Evolutionary conservation across 2,888 invertebrate genomes (phyloP).

Genomic region (Tholera decimalis): DNA sequence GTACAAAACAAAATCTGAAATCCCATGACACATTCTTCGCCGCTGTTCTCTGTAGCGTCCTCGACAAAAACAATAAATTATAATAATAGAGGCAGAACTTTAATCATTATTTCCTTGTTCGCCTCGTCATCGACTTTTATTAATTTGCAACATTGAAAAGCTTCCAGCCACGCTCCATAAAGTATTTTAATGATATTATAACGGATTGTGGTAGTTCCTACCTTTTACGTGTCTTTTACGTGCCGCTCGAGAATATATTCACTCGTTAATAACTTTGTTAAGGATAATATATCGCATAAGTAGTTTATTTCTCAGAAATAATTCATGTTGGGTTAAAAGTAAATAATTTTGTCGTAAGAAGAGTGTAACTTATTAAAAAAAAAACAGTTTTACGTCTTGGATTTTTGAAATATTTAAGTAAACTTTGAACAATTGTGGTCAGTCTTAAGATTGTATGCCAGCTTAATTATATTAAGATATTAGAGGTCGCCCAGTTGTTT

Average conservation of each 20-base stretch:
- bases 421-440: no score
- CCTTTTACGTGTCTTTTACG: conserved; percentile 20
- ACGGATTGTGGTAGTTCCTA: conserved; percentile 30
- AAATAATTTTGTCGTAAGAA: conserved; percentile 11
- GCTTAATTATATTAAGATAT: no score
- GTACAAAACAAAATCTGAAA: neutral
- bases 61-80: conserved; percentile 46
- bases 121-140: conserved; percentile 56
- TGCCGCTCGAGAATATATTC: conserved; percentile 19
- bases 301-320: conserved; percentile 36
- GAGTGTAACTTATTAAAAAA: conserved; percentile 9
- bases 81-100: conserved; percentile 29
- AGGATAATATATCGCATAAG: conserved; percentile 22
- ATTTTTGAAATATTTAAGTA: neutral
- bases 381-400: neutral
- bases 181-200: conserved; percentile 41
- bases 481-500: no score
- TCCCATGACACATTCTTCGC: conserved; percentile 6
- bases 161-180: conserved; percentile 54
- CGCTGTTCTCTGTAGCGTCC: neutral
- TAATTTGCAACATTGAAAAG: conserved; percentile 67
- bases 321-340: neutral
- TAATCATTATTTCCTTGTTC: conserved; percentile 46
- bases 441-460: no score
- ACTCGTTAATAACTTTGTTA: conserved; percentile 36